Evolutionary conservation across 2,888 invertebrate species (phyloP), one percentile per base, ranked within the genome.

Genomic region (Synanthedon myopaeformis): DNA sequence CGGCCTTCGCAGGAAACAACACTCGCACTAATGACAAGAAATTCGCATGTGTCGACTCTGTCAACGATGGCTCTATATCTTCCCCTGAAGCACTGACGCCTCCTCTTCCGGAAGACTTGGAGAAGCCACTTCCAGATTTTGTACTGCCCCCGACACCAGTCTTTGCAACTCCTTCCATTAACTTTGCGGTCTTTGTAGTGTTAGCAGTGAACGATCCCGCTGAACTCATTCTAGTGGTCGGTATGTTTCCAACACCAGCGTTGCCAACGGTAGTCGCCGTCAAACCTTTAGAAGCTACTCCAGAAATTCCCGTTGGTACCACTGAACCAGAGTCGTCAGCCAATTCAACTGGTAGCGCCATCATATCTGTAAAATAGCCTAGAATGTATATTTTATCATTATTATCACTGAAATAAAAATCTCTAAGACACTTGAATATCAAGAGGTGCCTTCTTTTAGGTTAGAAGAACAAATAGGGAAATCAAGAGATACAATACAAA

Each of bases 11-110:
- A 53, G 94, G 94, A 66, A 98, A 95, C 55, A 97, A 90, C 66
- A 96, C 97, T 4, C 97, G 89, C 35, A 98, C 89, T 49, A 98
- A 80, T 1, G 96, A 95, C 75, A 98, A 91, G 88, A 96, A 98
- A 74, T 93, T 94, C 0, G 93, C 90, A 62, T 95, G 95, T 0
- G 94, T 94, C 52, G 94, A 94, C 76, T 95, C 94, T 76, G 93
- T 93, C 42, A 94, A 76, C 52, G 82, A 74, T 57, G 82, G 76
- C 23, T 49, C 49, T 13, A 45, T 45, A 2, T 63, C 65, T 42
- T 71, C 70, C 1, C 64, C 66, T 5, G 13, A 3, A 10, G 49
- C n/a, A 49, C 12, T 49, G 8, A n/a, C 45, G 2, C 45, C n/a
- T 14, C 14, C 45, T 8, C 45, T 45, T 8, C 13, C n/a, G 14